Evolutionary conservation across 2,888 invertebrate genomes (phyloP).

Genomic region (Dioctria linearis): DNA sequence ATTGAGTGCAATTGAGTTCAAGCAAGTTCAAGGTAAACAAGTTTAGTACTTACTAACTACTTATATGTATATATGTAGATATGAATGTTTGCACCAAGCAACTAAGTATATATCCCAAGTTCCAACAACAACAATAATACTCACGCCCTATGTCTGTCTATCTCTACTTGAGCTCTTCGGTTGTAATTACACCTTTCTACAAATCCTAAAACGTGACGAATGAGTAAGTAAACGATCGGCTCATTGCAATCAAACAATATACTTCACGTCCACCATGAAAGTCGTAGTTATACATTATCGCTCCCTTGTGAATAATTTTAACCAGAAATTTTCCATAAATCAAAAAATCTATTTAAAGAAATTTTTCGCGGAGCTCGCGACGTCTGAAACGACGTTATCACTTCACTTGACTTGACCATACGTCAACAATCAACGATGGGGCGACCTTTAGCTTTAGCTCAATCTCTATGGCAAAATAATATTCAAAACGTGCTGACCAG

Average conservation of each 20-base stretch:
- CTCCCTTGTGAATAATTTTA: neutral
- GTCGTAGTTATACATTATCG: constrained; percentile 7
- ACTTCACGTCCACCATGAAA: constrained; percentile 13
- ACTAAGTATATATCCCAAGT: neutral
- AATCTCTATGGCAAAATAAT: neutral
- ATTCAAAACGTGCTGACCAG: constrained; percentile 34
- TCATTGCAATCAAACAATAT: neutral
- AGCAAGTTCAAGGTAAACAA: constrained; percentile 20
- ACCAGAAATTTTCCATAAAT: constrained; percentile 40
- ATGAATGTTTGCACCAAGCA: neutral
- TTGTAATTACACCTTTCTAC: constrained; percentile 31
- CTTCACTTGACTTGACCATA: neutral
- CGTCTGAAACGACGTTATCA: constrained; percentile 28
- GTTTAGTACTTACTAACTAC: neutral
- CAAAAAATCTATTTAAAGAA: constrained; percentile 40
- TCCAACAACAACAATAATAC: neutral
- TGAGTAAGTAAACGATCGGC: constrained; percentile 3
- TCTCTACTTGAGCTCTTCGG: neutral
- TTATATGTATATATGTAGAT: neutral
- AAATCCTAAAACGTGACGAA: constrained; percentile 33
- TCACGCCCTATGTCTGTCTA: neutral
- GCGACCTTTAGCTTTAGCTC: constrained; percentile 25
- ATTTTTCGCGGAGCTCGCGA: constrained; percentile 30
- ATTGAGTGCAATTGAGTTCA: constrained; percentile 10
- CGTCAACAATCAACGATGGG: constrained; percentile 8